phyloP scores from a whole-genome alignment of 2,888 invertebrate species.

The Tigriopus californicus region DNA sequence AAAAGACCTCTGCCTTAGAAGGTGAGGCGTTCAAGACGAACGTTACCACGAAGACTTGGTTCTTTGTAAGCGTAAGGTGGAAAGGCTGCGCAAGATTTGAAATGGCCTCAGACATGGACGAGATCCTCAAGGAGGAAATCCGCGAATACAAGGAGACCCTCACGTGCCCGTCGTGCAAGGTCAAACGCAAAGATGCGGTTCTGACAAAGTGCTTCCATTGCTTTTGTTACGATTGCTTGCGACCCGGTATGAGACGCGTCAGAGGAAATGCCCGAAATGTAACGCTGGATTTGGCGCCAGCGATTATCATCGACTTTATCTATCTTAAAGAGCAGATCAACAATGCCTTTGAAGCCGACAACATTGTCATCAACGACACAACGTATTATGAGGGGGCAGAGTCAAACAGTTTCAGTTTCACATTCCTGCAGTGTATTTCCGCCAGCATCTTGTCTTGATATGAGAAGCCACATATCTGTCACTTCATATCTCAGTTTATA shows the following conservation, averaged over 20 bases:
- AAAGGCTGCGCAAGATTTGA: constrained; percentile 94
- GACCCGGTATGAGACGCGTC: constrained; percentile 95
- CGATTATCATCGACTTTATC: constrained; percentile 92
- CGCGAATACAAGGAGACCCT: constrained; percentile 93
- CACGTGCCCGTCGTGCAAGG: constrained; percentile 92
- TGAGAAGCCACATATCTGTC: no score
- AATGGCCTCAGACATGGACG: constrained; percentile 81
- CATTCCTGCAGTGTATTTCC: no score
- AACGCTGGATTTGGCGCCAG: constrained; percentile 98
- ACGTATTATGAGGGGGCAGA: no score
- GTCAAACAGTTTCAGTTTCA: no score
- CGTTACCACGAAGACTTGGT: constrained; percentile 38
- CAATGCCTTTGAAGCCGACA: no score
- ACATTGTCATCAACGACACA: no score
- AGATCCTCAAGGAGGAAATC: constrained; percentile 95
- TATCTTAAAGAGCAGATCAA: constrained; percentile 44
- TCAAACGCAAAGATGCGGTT: constrained; percentile 90
- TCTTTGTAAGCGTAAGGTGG: constrained; percentile 26
- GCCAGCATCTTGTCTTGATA: no score
- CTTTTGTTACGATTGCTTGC: constrained; percentile 95
- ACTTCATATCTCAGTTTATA: no score
- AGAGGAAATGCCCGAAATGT: constrained; percentile 97
- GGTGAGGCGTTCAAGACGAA: constrained; percentile 93
- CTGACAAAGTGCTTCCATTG: constrained; percentile 98
- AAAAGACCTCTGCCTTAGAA: constrained; percentile 86